Evolutionary conservation across 2,888 invertebrate genomes (phyloP), one percentile per base, ranked within the genome.

Genomic region (Phyto melanocephala): DNA sequence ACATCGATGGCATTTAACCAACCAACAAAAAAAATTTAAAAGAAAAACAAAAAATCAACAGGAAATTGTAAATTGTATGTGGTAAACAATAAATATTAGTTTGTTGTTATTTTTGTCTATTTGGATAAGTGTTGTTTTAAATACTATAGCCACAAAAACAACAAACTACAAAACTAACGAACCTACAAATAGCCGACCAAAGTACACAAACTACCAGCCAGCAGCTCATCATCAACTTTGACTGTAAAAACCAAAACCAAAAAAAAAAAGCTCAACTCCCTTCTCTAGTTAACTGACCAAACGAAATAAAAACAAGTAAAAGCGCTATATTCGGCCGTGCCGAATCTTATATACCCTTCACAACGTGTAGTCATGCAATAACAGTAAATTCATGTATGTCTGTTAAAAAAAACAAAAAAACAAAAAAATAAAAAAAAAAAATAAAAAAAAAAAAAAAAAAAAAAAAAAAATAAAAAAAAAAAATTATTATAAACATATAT

Each of bases 11-110:
- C 79, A 50, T 67, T 65, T 22, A 50, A 65, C 58, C 42, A 72
- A 65, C 37, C 5, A 65, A 35, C 6, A 56, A 65, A 74, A 56
- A 50, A 47, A 50, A 24, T 8, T 11, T 22, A 40, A 6, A 40
- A 60, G 42, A 42, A 42, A 28, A 52, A 22, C 11, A 15, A n/a
- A 56, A 37, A 52, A 52, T 62, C 52, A 13, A 71, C 56, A 65
- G 78, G 78, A 79, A 79, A 75, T 75, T 79, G 70, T 82, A 82
- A 79, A 79, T 82, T 75, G 70, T 71, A 67, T 79, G 70, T 79
- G 70, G 78, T 50, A 68, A 82, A 82, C 70, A 70, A 79, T 82
- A 75, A 82, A 79, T 82, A 78, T 78, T 74, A 70, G 63, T 67
- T 52, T 50, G 67, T 81, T 74, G 62, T 65, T 47, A 47, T 22